These are phyloP conservation scores for Tetrax tetrax DNA, from an alignment of 2,113 vertebrate species.

Conservation along the genomic window DNA sequence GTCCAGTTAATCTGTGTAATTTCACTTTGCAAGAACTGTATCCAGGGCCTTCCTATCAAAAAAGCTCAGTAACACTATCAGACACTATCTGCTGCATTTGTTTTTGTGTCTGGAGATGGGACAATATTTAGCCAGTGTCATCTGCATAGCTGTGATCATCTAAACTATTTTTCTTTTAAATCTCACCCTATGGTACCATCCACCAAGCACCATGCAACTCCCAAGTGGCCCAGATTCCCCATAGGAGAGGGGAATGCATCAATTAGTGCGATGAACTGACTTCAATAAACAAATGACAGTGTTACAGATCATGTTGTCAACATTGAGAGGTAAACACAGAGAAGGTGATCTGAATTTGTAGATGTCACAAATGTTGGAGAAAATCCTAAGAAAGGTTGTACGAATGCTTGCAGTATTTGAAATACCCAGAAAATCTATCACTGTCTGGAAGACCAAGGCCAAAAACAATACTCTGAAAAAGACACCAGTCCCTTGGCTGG, in stretches of 20 bases:
- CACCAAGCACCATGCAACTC: background rate
- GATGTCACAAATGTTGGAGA: background rate
- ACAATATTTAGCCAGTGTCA: background rate
- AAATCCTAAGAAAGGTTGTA: background rate
- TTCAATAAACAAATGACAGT: background rate
- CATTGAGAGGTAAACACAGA: background rate
- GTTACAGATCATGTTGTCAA: background rate
- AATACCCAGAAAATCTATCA: background rate
- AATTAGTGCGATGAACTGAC: background rate
- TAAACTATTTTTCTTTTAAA: background rate
- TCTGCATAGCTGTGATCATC: background rate
- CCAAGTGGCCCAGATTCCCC: background rate
- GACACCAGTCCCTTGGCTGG: background rate
- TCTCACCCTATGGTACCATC: background rate
- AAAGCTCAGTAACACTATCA: background rate
- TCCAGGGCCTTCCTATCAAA: background rate
- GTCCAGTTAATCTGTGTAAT: background rate
- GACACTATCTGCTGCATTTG: background rate
- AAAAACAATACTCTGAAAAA: conserved; percentile 40
- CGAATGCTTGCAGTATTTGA: background rate
- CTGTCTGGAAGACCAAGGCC: background rate
- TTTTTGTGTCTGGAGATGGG: background rate
- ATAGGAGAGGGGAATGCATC: background rate
- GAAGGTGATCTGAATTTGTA: background rate
- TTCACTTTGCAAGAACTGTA: background rate